phyloP scores from a whole-genome alignment of 2,888 invertebrate species.

The Dasypogon diadema region DNA sequence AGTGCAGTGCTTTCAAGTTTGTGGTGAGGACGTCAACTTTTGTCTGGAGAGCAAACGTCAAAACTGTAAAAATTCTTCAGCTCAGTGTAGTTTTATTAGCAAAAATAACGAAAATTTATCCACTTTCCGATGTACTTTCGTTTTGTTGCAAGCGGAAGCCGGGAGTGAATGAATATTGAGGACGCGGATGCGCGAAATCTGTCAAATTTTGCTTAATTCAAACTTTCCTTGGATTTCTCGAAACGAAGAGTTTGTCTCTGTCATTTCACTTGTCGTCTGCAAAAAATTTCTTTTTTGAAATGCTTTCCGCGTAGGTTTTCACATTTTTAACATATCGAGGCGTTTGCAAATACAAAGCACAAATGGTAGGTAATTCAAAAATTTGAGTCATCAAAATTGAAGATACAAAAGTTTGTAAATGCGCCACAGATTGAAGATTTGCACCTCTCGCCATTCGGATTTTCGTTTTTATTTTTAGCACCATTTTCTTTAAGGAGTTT shows the following conservation, averaged over 20 bases:
- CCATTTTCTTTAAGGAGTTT: constrained; percentile 41
- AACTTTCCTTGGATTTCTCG: constrained; percentile 38
- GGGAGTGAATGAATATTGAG: constrained; percentile 5
- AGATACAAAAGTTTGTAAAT: background rate
- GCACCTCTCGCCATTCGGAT: constrained; percentile 27
- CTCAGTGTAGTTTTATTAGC: background rate
- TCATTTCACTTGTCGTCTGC: constrained; percentile 27
- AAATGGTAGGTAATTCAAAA: constrained; percentile 3
- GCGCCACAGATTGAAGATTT: constrained; percentile 11
- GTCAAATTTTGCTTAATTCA: constrained; percentile 40
- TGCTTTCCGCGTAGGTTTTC: constrained; percentile 2
- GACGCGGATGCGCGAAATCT: constrained; percentile 53
- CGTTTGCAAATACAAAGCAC: background rate
- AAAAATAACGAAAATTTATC: background rate
- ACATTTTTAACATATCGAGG: background rate
- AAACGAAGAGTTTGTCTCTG: constrained; percentile 17
- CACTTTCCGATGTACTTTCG: background rate
- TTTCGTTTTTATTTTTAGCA: constrained; percentile 42
- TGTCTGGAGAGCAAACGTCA: constrained; percentile 32
- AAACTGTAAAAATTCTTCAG: constrained; percentile 26
- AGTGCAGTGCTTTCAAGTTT: constrained; percentile 10
- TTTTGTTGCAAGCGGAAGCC: background rate
- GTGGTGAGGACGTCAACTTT: constrained; percentile 10
- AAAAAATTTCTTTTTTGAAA: constrained; percentile 12
- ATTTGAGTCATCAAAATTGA: background rate